phyloP scores from a whole-genome alignment of 1,140 invertebrate genomes.

The Gryllus bimaculatus region DNA sequence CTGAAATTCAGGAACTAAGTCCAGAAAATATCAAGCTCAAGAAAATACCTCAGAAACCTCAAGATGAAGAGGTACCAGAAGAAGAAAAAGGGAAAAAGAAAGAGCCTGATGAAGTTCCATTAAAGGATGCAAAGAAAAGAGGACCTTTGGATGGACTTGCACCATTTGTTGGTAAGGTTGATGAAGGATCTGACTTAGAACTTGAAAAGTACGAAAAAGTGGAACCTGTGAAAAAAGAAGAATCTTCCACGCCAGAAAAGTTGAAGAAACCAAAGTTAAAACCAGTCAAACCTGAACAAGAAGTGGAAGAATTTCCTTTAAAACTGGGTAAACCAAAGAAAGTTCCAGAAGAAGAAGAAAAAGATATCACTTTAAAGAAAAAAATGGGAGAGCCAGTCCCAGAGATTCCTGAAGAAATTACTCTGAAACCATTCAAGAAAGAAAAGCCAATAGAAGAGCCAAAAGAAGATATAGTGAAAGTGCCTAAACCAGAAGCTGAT shows the following conservation, averaged over 20 bases:
- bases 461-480: slow-evolving; percentile 24
- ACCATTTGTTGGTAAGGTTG: neutral
- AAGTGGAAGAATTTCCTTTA: slow-evolving; percentile 29
- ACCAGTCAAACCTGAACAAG: slow-evolving; percentile 17
- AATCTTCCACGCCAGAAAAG: slow-evolving; percentile 20
- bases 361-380: slow-evolving; percentile 32
- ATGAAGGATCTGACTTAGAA: slow-evolving; percentile 14
- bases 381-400: slow-evolving; percentile 17
- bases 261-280: slow-evolving; percentile 20
- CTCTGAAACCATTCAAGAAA: slow-evolving; percentile 19
- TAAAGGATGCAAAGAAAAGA: slow-evolving; percentile 7
- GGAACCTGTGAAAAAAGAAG: slow-evolving; percentile 22
- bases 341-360: slow-evolving; percentile 29
- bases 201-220: slow-evolving; percentile 20
- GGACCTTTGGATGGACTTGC: slow-evolving; percentile 10
- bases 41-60: slow-evolving; percentile 37
- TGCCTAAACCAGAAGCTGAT: slow-evolving; percentile 21
- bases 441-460: slow-evolving; percentile 19
- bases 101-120: slow-evolving; percentile 9
- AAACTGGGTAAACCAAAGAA: slow-evolving; percentile 44
- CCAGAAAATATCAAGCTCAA: slow-evolving; percentile 42
- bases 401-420: slow-evolving; percentile 20
- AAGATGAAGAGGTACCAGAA: slow-evolving; percentile 29
- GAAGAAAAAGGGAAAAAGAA: slow-evolving; percentile 17
- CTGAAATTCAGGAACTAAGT: slow-evolving; percentile 36